Evolutionary conservation across 2,888 invertebrate genomes (phyloP), one percentile per base, ranked within the genome.

Genomic region (Ornithoptera priamus): DNA sequence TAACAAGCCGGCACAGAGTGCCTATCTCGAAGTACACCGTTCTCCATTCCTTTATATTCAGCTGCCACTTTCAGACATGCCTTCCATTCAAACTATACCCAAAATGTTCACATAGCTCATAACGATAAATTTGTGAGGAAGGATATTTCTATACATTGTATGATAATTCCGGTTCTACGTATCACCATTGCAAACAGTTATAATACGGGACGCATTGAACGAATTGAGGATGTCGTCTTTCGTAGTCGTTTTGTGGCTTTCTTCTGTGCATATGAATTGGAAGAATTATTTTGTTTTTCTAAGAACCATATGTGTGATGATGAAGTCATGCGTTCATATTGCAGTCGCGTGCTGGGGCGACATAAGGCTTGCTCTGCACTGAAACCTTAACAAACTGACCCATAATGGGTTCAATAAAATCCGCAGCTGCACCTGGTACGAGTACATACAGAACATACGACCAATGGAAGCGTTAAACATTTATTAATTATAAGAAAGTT

Each of bases 1-100:
- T 91, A 90, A 89, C 90, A 89, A 90, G 85, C 85, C 87, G 86
- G 84, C 87, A 82, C 83, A 85, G 86, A 88, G 87, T 86, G 85
- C 88, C 89, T 89, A 88, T 90, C 89, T 88, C 84, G 82, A 83
- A 81, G 83, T 82, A 85, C 84, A 84, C 81, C 85, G 81, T 82
- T 84, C 83, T 82, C 84, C 83, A 82, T 85, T 88, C 87, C 88
- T 89, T 89, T 88, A 88, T 86, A 85, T 85, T 87, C 80, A 89
- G 81, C 87, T 89, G 88, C 87, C 89, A 89, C 86, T 88, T 89
- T 85, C 87, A 89, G 88, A 85, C 83, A 84, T 80, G 81, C 82
- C 82, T 83, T 66, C 85, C 82, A 85, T 88, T 88, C 81, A 85
- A 85, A 88, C 85, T 87, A 86, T 83, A 82, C 81, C 83, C 81